A percentile compares a stretch with the other conserved stretches of the same genome.
phyloP scores from a whole-genome alignment of 2,888 invertebrate species.

The Noctua janthe region DNA sequence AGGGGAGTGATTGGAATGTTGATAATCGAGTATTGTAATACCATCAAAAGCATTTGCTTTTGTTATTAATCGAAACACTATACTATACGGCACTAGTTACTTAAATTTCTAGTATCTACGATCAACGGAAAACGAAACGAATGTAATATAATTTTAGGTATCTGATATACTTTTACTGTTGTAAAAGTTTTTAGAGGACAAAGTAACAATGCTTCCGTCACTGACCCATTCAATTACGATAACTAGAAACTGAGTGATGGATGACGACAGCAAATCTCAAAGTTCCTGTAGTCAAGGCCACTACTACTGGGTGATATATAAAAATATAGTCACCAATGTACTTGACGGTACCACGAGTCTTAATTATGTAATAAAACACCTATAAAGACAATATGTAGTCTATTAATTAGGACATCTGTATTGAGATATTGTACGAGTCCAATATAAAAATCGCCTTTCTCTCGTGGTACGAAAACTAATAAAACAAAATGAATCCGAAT shows the following conservation, averaged over 20 bases:
- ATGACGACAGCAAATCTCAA: conserved; percentile 16
- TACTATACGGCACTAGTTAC: too few relatives aligned
- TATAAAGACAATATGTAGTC: not conserved
- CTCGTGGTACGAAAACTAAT: not conserved
- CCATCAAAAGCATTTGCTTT: not conserved
- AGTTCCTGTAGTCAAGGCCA: not conserved
- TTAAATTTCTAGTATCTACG: not conserved
- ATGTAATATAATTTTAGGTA: not conserved
- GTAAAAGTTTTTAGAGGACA: conserved; percentile 5
- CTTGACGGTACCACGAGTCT: not conserved
- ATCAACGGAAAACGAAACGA: not conserved
- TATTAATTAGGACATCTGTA: not conserved
- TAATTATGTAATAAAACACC: not conserved
- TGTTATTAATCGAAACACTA: not conserved
- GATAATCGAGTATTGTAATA: not conserved
- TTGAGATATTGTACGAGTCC: too few relatives aligned
- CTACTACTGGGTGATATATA: not conserved
- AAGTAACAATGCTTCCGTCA: conserved; percentile 14
- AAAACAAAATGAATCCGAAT: not conserved
- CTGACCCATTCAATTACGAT: conserved; percentile 10
- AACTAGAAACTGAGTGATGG: conserved; percentile 28
- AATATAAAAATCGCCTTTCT: not conserved
- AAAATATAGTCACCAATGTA: not conserved
- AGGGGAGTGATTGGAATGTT: conserved; percentile 5
- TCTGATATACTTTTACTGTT: too few relatives aligned